These are phyloP conservation scores for Syngnathus rostellatus DNA, from an alignment of 2,797 vertebrate species.

Conservation along the genomic window DNA sequence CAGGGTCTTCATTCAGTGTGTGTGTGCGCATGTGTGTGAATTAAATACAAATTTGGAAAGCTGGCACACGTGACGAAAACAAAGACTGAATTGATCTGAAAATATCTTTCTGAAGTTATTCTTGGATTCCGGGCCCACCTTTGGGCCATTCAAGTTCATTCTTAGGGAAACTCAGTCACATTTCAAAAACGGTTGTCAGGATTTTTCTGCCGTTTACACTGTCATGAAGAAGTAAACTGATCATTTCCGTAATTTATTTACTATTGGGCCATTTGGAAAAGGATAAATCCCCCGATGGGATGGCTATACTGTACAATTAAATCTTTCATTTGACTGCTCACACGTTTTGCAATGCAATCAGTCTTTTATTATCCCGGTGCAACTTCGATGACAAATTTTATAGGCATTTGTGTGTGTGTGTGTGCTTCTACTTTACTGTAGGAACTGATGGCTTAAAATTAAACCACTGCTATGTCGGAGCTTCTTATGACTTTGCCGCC, in stretches of 20 bases:
- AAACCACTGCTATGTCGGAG: slow-evolving; percentile 17
- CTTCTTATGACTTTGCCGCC: slow-evolving; percentile 24
- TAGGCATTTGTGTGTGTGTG: slow-evolving; percentile 7
- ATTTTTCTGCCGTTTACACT: not conserved
- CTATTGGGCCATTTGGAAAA: not conserved
- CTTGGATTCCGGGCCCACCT: not conserved
- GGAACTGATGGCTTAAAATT: slow-evolving; percentile 36
- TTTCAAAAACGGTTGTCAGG: not conserved
- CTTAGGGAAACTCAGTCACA: not conserved
- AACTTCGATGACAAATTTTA: not conserved
- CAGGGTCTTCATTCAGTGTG: not conserved
- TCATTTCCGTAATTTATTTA: not conserved
- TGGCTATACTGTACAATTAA: slow-evolving; percentile 17
- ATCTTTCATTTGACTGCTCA: slow-evolving; percentile 16
- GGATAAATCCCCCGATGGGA: slow-evolving; percentile 19
- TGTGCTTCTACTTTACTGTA: not conserved
- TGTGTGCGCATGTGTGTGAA: not conserved
- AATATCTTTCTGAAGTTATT: slow-evolving; percentile 1
- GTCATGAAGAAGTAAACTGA: not conserved
- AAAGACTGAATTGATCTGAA: not conserved
- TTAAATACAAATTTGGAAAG: not conserved
- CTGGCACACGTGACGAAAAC: not conserved
- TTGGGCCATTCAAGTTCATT: slow-evolving; percentile 1
- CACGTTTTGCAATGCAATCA: slow-evolving; percentile 29
- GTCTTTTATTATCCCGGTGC: slow-evolving; percentile 22